These are phyloP conservation scores for Marasmarcha lunaedactyla DNA, from an alignment of 2,888 invertebrate genomes.

Conservation along the genomic window DNA sequence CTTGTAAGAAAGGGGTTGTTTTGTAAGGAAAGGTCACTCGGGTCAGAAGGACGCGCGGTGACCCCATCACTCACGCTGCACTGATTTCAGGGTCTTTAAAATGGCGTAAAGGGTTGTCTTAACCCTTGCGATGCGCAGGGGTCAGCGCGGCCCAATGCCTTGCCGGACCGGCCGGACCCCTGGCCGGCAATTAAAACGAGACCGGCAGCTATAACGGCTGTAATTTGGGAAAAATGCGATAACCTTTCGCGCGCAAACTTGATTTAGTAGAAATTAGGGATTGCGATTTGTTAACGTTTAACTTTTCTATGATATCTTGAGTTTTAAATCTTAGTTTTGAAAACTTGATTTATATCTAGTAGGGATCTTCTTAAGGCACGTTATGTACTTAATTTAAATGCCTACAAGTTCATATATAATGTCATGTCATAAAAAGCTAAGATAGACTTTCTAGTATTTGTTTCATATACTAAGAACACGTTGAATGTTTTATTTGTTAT, in stretches of 20 bases:
- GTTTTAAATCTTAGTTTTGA: too few relatives aligned
- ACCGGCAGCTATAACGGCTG: constrained; percentile 46
- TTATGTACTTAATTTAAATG: too few relatives aligned
- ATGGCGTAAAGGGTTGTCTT: constrained; percentile 58
- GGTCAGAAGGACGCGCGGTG: constrained; percentile 54
- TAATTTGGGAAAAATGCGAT: constrained; percentile 53
- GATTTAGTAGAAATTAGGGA: constrained; percentile 31
- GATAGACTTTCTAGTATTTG: too few relatives aligned
- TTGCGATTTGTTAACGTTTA: constrained; percentile 32
- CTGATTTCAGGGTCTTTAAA: constrained; percentile 61
- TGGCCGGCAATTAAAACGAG: constrained; percentile 61
- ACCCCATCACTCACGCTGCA: constrained; percentile 68
- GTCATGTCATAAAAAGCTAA: too few relatives aligned
- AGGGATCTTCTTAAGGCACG: too few relatives aligned
- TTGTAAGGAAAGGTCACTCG: constrained; percentile 53
- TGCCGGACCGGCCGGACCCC: constrained; percentile 53
- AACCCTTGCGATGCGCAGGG: constrained; percentile 30
- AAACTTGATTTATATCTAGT: too few relatives aligned
- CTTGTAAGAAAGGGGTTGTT: constrained; percentile 60
- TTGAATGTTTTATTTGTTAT: too few relatives aligned
- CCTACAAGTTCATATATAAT: too few relatives aligned
- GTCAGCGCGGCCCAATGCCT: constrained; percentile 53
- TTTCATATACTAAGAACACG: too few relatives aligned
- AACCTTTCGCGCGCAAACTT: constrained; percentile 38
- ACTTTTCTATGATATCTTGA: constrained; percentile 5